These are phyloP conservation scores for Fregetta grallaria DNA, from an alignment of 2,113 vertebrate species.

Conservation along the genomic window DNA sequence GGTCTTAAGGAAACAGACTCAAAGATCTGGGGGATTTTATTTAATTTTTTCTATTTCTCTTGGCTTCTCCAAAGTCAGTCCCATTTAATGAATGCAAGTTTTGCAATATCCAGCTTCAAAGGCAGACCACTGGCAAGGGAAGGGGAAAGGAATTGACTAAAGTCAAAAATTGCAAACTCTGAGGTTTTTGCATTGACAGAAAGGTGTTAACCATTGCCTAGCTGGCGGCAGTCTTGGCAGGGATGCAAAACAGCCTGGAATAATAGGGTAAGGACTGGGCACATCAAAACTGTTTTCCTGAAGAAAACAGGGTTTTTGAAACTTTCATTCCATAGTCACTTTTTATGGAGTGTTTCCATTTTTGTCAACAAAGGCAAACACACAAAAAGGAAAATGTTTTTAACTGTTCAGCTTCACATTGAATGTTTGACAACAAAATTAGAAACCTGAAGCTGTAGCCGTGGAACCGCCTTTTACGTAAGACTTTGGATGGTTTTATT, in stretches of 20 bases:
- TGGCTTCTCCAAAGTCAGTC: not conserved
- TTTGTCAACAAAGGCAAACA: not conserved
- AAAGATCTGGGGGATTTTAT: not conserved
- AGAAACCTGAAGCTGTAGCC: not conserved
- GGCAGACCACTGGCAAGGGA: not conserved
- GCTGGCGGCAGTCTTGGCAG: not conserved
- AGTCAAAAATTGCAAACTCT: not conserved
- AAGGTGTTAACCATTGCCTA: not conserved
- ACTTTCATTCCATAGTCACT: rapidly evolving
- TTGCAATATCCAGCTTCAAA: not conserved
- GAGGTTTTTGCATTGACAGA: not conserved
- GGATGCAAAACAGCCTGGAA: not conserved
- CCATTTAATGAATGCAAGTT: not conserved
- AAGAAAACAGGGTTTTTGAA: not conserved
- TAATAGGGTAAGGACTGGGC: not conserved
- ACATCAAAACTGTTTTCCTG: not conserved
- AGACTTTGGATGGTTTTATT: not conserved
- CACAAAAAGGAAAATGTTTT: not conserved
- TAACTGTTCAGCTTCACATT: not conserved
- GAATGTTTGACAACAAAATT: not conserved
- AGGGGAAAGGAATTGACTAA: not conserved
- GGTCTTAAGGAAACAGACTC: not conserved
- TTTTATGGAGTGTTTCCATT: not conserved
- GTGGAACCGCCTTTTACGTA: not conserved
- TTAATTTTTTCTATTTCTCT: not conserved